Conservation (phyloP, 2,888 invertebrate species). For the Apodemia hepburni region DNA sequence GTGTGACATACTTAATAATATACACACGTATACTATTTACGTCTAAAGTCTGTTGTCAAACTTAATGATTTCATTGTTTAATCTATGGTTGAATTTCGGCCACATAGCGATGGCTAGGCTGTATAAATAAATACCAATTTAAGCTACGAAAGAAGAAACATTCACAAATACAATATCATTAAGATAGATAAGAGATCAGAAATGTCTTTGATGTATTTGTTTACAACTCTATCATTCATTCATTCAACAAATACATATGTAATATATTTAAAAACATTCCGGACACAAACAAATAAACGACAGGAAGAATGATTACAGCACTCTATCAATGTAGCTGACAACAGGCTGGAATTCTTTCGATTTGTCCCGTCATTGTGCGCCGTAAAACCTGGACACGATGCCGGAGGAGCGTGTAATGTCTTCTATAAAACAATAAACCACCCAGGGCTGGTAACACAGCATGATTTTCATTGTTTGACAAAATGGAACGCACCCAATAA, state of each 20-base stretch:
- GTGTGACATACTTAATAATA: too few species aligned
- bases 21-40: too few species aligned
- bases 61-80: too few species aligned
- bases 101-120: too few species aligned
- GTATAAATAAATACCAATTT: too few species aligned
- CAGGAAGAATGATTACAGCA: conserved; percentile 61
- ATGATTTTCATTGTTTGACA: conserved; percentile 38
- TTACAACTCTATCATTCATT: conserved; percentile 10
- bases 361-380: conserved; percentile 56
- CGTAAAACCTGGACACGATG: conserved; percentile 46
- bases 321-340: conserved; percentile 59
- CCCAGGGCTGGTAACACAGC: conserved; percentile 43
- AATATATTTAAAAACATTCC: conserved; percentile 5
- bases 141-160: too few species aligned
- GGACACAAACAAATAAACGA: conserved; percentile 45
- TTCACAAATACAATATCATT: neutral
- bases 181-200: neutral
- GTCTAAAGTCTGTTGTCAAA: too few species aligned
- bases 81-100: too few species aligned
- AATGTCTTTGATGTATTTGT: neutral
- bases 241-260: conserved; percentile 9
- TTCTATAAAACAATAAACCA: conserved; percentile 71
- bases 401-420: conserved; percentile 53
- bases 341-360: conserved; percentile 54
- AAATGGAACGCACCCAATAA: conserved; percentile 36